Evolutionary conservation across 30 jellyfish, hydroid and myxozoan genomes (phyloP).

Genomic region (Chrysaora quinquecirrha): DNA sequence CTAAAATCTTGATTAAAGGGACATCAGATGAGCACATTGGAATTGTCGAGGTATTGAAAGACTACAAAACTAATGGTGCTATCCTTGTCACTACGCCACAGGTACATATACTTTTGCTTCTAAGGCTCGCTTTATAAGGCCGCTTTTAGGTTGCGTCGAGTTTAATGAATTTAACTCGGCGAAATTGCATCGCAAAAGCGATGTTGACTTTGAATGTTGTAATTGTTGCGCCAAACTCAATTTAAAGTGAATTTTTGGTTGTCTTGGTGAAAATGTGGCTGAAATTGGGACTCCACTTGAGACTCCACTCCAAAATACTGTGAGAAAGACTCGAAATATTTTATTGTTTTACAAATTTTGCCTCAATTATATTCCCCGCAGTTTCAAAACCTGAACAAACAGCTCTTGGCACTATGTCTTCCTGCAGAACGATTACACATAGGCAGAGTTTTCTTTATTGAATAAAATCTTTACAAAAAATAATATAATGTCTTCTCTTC

Average conservation of each 20-base stretch:
- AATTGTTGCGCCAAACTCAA: background rate
- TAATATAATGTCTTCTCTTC: too few relatives aligned
- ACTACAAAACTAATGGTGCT: conserved; percentile 84
- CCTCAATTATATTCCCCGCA: too few relatives aligned
- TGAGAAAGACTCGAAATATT: background rate
- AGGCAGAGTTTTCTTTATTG: too few relatives aligned
- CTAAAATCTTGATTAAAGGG: too few relatives aligned
- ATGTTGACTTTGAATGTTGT: background rate
- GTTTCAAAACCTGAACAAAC: too few relatives aligned
- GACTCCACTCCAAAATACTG: background rate
- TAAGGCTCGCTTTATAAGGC: too few relatives aligned
- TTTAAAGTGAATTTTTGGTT: background rate
- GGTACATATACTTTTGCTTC: conserved; percentile 20
- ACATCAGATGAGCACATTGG: conserved; percentile 98
- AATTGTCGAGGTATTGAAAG: conserved; percentile 80
- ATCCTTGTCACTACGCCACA: conserved; percentile 98
- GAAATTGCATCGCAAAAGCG: too few relatives aligned
- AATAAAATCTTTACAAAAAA: too few relatives aligned
- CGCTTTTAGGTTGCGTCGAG: too few relatives aligned
- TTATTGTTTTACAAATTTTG: background rate
- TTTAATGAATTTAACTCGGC: too few relatives aligned
- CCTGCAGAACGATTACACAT: too few relatives aligned
- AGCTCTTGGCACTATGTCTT: too few relatives aligned
- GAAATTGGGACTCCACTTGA: background rate
- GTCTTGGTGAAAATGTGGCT: background rate